Conservation (phyloP, 2,113 vertebrate species). For the Scomber scombrus region DNA sequence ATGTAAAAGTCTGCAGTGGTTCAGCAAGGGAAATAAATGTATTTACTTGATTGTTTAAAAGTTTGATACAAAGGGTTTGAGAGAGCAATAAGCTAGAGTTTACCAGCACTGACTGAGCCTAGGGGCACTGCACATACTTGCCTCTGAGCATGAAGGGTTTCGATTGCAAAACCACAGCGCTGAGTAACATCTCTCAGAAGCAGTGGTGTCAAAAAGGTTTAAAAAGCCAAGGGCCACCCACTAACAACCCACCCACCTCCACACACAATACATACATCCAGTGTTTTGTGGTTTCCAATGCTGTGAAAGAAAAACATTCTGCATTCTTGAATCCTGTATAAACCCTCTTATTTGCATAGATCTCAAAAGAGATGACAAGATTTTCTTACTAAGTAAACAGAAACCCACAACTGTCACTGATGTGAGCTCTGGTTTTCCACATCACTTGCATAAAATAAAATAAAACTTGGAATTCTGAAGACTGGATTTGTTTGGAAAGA, state of each 20-base stretch:
- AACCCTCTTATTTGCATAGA: constrained; percentile 50
- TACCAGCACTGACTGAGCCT: constrained; percentile 33
- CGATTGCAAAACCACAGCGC: constrained; percentile 81
- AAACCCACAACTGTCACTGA: constrained; percentile 36
- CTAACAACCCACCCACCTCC: not conserved
- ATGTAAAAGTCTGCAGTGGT: not conserved
- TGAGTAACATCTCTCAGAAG: constrained; percentile 55
- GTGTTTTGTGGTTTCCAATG: constrained; percentile 19
- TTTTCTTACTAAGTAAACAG: constrained; percentile 37
- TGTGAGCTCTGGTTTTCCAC: constrained; percentile 44
- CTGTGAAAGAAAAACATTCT: constrained; percentile 22
- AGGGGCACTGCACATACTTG: constrained; percentile 71
- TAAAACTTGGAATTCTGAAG: constrained; percentile 29
- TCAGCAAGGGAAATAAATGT: not conserved
- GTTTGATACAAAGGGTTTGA: not conserved
- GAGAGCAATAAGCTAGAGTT: not conserved
- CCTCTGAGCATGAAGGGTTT: constrained; percentile 75
- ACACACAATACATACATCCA: not conserved
- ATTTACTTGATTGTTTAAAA: too few relatives aligned
- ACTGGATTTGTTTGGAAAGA: constrained; percentile 62
- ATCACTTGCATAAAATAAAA: constrained; percentile 19
- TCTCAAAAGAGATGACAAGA: constrained; percentile 35
- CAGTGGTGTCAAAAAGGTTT: constrained; percentile 24
- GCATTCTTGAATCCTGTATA: constrained; percentile 28
- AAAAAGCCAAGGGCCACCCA: constrained; percentile 40